A percentile compares a stretch with the other conserved stretches of the same genome.
These are phyloP conservation scores for Cephus runcator DNA, from an alignment of 2,888 invertebrate species.

Conservation along the genomic window DNA sequence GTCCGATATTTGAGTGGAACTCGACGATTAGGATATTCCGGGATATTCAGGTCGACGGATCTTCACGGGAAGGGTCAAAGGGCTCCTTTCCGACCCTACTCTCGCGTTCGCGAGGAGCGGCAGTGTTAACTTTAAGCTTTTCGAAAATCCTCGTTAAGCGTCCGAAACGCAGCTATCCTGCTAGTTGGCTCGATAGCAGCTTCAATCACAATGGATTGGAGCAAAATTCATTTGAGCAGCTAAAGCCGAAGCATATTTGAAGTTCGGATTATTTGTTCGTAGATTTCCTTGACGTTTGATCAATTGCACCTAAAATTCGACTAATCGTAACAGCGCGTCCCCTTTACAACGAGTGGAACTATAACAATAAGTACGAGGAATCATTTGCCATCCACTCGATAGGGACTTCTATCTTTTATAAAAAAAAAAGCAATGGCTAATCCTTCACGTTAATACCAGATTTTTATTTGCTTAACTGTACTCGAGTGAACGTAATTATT, in stretches of 20 bases:
- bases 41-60: not conserved
- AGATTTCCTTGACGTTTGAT: not conserved
- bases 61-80: not conserved
- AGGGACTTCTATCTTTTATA: conserved; percentile 23
- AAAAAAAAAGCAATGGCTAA: conserved; percentile 32
- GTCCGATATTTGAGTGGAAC: not conserved
- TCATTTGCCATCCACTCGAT: conserved; percentile 40
- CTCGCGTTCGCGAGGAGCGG: not conserved
- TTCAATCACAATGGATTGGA: not conserved
- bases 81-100: not conserved
- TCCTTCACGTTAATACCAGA: conserved; percentile 27
- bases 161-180: not conserved
- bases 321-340: not conserved
- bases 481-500: conserved; percentile 41
- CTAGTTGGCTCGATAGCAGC: not conserved
- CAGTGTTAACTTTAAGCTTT: not conserved
- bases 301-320: not conserved
- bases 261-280: not conserved
- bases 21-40: conserved; percentile 1
- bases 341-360: conserved; percentile 2
- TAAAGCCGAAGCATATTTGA: not conserved
- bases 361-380: conserved; percentile 19
- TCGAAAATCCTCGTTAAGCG: not conserved
- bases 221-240: not conserved
- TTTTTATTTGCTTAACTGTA: not conserved